A percentile compares a stretch with the other conserved stretches of the same genome.
phyloP scores from a whole-genome alignment of 2,797 vertebrate species.

The Chloroceryle inda region DNA sequence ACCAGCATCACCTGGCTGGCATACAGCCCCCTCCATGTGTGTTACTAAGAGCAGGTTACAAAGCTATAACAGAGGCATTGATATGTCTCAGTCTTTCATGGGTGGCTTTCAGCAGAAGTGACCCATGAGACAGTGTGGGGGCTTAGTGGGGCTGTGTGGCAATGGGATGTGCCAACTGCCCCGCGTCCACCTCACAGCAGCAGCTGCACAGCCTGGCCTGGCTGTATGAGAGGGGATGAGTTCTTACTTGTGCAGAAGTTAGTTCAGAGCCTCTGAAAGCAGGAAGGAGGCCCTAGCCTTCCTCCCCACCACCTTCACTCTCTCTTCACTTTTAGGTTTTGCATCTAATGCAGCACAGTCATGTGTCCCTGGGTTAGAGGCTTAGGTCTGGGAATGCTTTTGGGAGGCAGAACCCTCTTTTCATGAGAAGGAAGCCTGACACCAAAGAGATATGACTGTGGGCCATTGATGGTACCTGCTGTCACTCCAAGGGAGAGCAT shows the following conservation, averaged over 20 bases:
- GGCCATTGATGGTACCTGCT: background rate
- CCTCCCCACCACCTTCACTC: background rate
- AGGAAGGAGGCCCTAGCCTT: background rate
- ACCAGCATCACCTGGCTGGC: background rate
- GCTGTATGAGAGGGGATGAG: fast-evolving
- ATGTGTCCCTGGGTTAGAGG: background rate
- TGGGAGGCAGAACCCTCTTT: background rate
- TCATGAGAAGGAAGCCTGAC: background rate
- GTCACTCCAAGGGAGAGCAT: background rate
- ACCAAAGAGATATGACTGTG: fast-evolving
- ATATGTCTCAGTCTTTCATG: fast-evolving
- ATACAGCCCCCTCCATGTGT: fast-evolving
- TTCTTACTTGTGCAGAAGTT: background rate
- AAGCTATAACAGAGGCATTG: background rate
- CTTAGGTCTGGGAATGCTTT: background rate
- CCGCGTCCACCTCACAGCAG: fast-evolving
- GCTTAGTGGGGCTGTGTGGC: fast-evolving
- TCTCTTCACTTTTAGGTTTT: background rate
- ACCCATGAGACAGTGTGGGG: fast-evolving
- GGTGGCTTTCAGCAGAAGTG: background rate
- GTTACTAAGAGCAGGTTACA: background rate
- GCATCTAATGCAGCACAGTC: background rate
- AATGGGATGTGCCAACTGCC: fast-evolving
- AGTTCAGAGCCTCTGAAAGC: background rate
- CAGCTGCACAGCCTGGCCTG: fast-evolving